These are phyloP conservation scores for Euwallacea fornicatus DNA, from an alignment of 1,140 invertebrate genomes.

Conservation along the genomic window DNA sequence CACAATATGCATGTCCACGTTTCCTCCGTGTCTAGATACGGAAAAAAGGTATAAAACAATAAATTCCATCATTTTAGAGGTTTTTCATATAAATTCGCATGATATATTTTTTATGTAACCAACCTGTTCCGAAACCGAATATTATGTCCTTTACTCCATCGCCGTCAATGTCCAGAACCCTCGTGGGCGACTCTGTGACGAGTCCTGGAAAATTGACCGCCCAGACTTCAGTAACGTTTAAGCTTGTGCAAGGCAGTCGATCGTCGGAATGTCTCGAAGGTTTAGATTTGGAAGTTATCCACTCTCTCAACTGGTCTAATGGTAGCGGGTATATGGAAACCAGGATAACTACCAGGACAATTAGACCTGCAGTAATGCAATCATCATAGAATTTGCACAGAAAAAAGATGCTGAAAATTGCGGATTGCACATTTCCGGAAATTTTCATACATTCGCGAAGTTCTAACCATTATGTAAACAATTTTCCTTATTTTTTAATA, in stretches of 20 bases:
- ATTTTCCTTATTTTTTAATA: too few species aligned
- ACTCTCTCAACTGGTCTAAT: constrained; percentile 61
- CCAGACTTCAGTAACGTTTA: constrained; percentile 72
- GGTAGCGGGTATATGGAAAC: constrained; percentile 67
- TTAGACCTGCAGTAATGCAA: constrained; percentile 55
- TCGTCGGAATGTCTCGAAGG: constrained; percentile 44
- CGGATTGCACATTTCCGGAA: too few species aligned
- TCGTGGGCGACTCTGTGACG: constrained; percentile 74
- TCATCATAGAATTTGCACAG: constrained; percentile 32
- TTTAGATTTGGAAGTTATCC: constrained; percentile 54
- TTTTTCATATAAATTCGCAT: background rate
- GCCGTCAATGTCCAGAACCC: constrained; percentile 71
- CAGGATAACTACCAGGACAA: constrained; percentile 65
- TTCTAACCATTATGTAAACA: background rate
- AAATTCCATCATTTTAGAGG: too few species aligned
- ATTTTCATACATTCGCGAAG: background rate
- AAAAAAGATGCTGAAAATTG: background rate
- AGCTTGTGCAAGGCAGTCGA: constrained; percentile 67
- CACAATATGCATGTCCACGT: too few species aligned
- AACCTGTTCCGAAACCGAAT: constrained; percentile 79
- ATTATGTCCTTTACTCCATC: constrained; percentile 77
- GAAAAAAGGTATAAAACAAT: too few species aligned
- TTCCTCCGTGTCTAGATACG: too few species aligned
- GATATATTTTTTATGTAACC: background rate
- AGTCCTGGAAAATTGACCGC: constrained; percentile 70